phyloP scores from a whole-genome alignment of 2,888 invertebrate species.

The Megamerina dolium region DNA sequence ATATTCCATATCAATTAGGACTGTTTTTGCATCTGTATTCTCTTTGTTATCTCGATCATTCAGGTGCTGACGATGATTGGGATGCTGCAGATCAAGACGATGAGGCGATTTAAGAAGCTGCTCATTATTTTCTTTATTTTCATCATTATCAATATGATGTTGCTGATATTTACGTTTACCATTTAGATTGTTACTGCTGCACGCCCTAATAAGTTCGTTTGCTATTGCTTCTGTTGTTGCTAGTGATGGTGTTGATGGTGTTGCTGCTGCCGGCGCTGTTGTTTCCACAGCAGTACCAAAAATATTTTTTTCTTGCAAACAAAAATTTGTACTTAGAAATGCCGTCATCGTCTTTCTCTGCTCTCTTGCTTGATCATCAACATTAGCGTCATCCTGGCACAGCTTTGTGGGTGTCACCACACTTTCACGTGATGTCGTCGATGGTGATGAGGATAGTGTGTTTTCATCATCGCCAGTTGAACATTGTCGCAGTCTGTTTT shows the following conservation, averaged over 20 bases:
- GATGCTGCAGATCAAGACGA: conserved; percentile 32
- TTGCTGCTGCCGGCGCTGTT: conserved; percentile 30
- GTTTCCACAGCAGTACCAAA: conserved; percentile 27
- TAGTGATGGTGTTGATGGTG: conserved; percentile 28
- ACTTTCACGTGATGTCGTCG: conserved; percentile 23
- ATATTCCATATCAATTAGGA: conserved; percentile 46
- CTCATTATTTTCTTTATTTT: conserved; percentile 43
- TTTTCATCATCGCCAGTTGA: conserved; percentile 41
- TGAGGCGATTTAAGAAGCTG: conserved; percentile 50
- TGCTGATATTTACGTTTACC: conserved; percentile 30
- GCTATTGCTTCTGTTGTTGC: no score
- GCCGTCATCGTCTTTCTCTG: conserved; percentile 44
- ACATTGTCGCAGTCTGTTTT: conserved; percentile 33
- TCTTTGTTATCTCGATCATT: conserved; percentile 18
- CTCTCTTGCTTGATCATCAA: conserved; percentile 26
- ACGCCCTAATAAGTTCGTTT: no score
- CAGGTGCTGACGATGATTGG: no score
- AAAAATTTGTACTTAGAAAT: conserved; percentile 34
- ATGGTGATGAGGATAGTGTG: conserved; percentile 38
- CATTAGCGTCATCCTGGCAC: conserved; percentile 19
- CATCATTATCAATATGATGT: conserved; percentile 26
- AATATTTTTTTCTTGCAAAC: conserved; percentile 29
- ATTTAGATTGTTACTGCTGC: conserved; percentile 32
- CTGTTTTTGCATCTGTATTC: conserved; percentile 30
- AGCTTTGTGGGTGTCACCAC: conserved; percentile 34